Percentiles rank a stretch among this genome's conserved stretches.
Conservation (phyloP, 2,797 vertebrate genomes). For the Leucoraja ocellata region DNA sequence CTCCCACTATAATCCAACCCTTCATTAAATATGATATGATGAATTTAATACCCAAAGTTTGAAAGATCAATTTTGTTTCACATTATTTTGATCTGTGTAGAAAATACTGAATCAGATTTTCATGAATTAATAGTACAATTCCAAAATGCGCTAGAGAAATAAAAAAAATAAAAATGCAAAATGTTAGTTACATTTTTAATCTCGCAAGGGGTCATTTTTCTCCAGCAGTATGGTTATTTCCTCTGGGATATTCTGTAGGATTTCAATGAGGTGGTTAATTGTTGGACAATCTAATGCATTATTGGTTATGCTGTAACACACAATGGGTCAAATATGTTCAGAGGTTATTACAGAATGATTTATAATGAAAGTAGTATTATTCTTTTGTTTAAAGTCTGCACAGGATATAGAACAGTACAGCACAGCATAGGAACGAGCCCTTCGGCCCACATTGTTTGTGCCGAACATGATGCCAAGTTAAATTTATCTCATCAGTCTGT, state of each 20-base stretch:
- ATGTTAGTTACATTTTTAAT: neutral
- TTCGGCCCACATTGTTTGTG: no score
- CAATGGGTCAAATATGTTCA: neutral
- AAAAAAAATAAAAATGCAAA: neutral
- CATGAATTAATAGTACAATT: neutral
- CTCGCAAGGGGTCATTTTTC: neutral
- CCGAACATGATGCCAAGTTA: no score
- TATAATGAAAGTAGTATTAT: neutral
- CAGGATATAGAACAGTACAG: no score
- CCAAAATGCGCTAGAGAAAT: neutral
- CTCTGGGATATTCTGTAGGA: no score
- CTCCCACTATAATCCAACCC: neutral
- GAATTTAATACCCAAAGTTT: neutral
- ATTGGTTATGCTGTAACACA: neutral
- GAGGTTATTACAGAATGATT: neutral
- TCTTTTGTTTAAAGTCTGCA: neutral
- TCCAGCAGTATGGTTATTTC: neutral
- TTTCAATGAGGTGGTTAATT: neutral
- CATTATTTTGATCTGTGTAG: neutral
- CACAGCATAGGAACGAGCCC: no score
- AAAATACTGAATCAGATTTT: neutral
- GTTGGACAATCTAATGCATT: neutral
- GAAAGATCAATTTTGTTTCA: neutral
- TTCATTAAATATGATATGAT: neutral
- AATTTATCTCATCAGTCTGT: no score